Evolutionary conservation across 2,113 vertebrate species (phyloP), one percentile per base, ranked within the genome.

Genomic region (Nycticorax nycticorax): DNA sequence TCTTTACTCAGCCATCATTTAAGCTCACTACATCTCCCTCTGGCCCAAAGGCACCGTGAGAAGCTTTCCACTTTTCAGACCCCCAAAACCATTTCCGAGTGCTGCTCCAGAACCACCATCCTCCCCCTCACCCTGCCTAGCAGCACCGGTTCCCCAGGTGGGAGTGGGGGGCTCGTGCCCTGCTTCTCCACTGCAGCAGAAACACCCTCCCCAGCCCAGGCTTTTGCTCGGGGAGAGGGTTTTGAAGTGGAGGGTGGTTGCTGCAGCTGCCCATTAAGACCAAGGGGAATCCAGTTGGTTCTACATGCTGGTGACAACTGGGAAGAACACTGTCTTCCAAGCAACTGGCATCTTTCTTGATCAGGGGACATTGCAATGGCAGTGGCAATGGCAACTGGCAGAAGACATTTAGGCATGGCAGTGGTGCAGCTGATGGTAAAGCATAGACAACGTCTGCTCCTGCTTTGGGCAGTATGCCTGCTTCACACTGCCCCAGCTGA

Each of bases 401-500:
- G 71, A 60, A 88, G 50, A 80, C 18, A 63, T 77, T 17, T 14
- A 57, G 37, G 32, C n/a, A 41, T 14, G 59, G 53, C 1, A 10
- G 23, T 14, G n/a, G 30, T 71, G 48, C 72, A 53, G 33, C 27
- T 87, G 55, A 41, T 1, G 9, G 35, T 41, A 30, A 77, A 84
- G 8, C 28, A 47, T 10, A 72, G 6, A 5, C 33, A 27, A 56
- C 1, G 1, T 23, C 68, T 52, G 24, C 39, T 69, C 32, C 55
- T 43, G 7, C 43, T 43, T 85, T 22, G 32, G 41, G 55, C n/a
- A 73, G 14, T 18, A 24, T 22, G 23, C 30, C 53, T 0, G 0
- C 45, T 24, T 69, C 59, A 50, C 8, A 3, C 35, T 16, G 6
- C 21, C 14, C 41, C 8, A 27, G 0, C 0, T 3, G 57, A 77